A percentile compares a stretch with the other conserved stretches of the same genome.
These are phyloP conservation scores for Pseudococcus viburni DNA, from an alignment of 2,888 invertebrate genomes.

Conservation along the genomic window DNA sequence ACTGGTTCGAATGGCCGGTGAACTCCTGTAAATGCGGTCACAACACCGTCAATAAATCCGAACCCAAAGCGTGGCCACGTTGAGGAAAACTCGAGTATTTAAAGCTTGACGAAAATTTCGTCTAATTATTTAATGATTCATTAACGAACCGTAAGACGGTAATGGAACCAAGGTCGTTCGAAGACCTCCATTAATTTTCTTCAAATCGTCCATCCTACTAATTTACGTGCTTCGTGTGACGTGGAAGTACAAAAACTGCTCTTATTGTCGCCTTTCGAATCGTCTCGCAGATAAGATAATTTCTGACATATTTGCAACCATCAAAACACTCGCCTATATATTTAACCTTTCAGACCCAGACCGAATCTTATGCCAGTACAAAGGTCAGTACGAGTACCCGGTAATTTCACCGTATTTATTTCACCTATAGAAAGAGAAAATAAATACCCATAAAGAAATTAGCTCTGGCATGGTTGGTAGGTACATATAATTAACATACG, in stretches of 20 bases:
- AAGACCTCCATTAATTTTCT: not conserved
- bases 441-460: not conserved
- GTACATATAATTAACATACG: not conserved
- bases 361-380: not conserved
- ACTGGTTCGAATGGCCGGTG: not conserved
- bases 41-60: not conserved
- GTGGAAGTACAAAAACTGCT: not conserved
- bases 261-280: not conserved
- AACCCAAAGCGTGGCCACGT: not conserved
- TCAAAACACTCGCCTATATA: not conserved
- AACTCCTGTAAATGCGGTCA: slow-evolving; percentile 2
- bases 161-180: no score
- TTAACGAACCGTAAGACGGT: not conserved
- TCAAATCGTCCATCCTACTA: not conserved
- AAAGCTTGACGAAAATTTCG: not conserved
- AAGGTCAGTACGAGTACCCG: slow-evolving; percentile 4
- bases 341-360: not conserved
- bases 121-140: not conserved
- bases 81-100: slow-evolving; percentile 26
- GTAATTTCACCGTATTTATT: slow-evolving; percentile 7
- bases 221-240: not conserved
- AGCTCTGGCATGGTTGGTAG: not conserved
- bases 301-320: not conserved
- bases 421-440: slow-evolving; percentile 13
- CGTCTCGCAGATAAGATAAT: slow-evolving; percentile 13